Conservation (phyloP, 2,797 vertebrate genomes). For the Microctenopoma stevenorrisi region DNA sequence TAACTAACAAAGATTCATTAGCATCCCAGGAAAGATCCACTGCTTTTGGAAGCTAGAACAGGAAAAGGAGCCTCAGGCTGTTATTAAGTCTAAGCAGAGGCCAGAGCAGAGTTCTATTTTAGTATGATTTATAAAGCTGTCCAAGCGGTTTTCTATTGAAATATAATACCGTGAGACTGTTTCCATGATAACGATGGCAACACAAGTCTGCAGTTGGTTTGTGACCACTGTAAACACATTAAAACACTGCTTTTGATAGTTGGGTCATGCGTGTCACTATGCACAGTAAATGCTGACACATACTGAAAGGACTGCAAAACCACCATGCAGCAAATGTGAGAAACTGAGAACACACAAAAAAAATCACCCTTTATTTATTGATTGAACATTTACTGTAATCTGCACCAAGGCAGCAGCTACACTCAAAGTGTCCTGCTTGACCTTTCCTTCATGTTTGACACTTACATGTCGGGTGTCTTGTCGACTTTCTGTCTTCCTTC, state of each 20-base stretch:
- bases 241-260: neutral
- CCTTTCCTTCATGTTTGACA: neutral
- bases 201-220: neutral
- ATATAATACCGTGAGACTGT: neutral
- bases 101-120: too few species aligned
- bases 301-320: neutral
- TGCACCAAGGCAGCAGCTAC: neutral
- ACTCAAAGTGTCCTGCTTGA: neutral
- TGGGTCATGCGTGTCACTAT: neutral
- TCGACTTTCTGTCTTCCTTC: neutral
- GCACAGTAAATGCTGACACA: neutral
- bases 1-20: too few species aligned
- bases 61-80: too few species aligned
- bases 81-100: too few species aligned
- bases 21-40: too few species aligned
- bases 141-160: neutral
- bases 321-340: neutral
- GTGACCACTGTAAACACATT: neutral
- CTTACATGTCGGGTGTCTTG: neutral
- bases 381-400: slow-evolving; percentile 3
- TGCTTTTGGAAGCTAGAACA: too few species aligned
- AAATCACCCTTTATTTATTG: neutral
- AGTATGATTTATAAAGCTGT: too few species aligned
- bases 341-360: neutral
- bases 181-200: neutral